Evolutionary conservation across 2,888 invertebrate species (phyloP).

Genomic region (Helleia helle): DNA sequence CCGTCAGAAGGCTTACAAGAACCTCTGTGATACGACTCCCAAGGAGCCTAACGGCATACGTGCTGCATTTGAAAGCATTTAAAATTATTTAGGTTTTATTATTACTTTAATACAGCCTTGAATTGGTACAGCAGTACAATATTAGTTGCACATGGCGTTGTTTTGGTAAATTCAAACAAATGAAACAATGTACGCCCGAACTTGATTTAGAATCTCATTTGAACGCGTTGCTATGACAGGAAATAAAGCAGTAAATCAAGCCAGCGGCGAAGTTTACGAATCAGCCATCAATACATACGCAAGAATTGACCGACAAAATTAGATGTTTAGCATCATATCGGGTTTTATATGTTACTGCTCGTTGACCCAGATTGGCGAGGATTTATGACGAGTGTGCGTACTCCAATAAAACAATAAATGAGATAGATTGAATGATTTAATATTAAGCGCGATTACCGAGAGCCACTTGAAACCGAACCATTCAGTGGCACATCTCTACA

Average conservation of each 20-base stretch:
- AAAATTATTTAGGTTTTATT: no score
- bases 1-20: no score
- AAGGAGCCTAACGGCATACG: no score
- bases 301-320: conserved; percentile 43
- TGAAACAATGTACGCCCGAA: conserved; percentile 17
- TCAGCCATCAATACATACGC: conserved; percentile 23
- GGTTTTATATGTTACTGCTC: conserved; percentile 25
- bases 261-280: conserved; percentile 22
- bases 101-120: conserved; percentile 7
- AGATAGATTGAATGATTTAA: conserved; percentile 14
- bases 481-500: conserved; percentile 1
- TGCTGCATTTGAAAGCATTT: no score
- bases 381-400: conserved; percentile 29
- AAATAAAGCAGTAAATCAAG: conserved; percentile 25
- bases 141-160: conserved; percentile 4
- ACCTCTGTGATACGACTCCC: no score
- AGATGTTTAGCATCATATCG: conserved; percentile 43
- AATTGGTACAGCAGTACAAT: neutral
- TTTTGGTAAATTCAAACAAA: conserved; percentile 2
- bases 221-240: conserved; percentile 31
- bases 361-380: conserved; percentile 34
- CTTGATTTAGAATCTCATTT: conserved; percentile 18
- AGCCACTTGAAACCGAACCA: conserved; percentile 1
- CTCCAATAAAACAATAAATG: conserved; percentile 21
- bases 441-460: neutral